Percentiles rank a stretch among this genome's conserved stretches.
phyloP scores from a whole-genome alignment of 1,140 invertebrate genomes.

The Lysiphlebus fabarum region DNA sequence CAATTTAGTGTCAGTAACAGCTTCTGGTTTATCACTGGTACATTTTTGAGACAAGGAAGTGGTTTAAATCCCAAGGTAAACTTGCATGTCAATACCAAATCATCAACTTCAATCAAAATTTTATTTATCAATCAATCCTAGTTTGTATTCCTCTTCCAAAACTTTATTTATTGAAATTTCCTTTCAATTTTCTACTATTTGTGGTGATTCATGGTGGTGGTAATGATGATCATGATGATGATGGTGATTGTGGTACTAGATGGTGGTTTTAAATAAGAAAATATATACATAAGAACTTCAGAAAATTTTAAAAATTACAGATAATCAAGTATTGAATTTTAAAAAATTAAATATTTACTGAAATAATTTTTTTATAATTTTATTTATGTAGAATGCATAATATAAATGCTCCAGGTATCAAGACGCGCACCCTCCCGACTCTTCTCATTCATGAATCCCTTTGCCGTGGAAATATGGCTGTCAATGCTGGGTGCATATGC shows the following conservation, averaged over 20 bases:
- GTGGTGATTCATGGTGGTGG: no score
- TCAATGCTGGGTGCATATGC: constrained; percentile 66
- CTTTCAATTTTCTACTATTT: no score
- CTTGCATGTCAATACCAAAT: background rate
- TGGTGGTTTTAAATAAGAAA: no score
- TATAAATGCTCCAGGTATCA: constrained; percentile 56
- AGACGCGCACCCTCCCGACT: constrained; percentile 60
- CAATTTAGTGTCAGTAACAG: constrained; percentile 92
- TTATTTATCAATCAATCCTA: background rate
- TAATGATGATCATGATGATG: no score
- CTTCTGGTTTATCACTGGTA: constrained; percentile 94
- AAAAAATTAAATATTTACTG: no score
- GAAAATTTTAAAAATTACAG: no score
- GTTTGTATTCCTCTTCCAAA: background rate
- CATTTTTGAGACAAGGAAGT: constrained; percentile 87
- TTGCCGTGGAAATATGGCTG: constrained; percentile 70
- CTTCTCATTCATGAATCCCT: constrained; percentile 69
- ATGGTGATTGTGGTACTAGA: no score
- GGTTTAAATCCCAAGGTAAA: constrained; percentile 85
- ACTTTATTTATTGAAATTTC: no score
- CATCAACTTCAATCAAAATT: background rate
- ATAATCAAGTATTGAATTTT: no score
- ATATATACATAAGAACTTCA: no score
- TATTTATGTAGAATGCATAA: constrained; percentile 1
- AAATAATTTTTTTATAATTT: no score